Evolutionary conservation across 2,888 invertebrate species (phyloP).

Genomic region (Laspeyria flexula): DNA sequence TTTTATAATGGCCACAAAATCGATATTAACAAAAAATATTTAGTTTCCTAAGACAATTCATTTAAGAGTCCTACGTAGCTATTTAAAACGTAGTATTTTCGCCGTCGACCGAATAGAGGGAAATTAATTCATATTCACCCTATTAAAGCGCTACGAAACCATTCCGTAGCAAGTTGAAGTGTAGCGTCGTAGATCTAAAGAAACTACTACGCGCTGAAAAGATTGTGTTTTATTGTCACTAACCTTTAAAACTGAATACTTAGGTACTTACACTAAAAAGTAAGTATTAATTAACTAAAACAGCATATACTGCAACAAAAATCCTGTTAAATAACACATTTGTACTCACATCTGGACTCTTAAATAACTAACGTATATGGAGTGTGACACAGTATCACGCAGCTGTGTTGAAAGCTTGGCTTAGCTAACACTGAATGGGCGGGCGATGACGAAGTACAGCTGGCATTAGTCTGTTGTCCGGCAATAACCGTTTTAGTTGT

Average conservation of each 20-base stretch:
- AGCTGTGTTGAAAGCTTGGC: slow-evolving; percentile 50
- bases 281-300: not conserved
- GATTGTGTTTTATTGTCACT: not conserved
- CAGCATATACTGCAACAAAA: not conserved
- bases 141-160: no score
- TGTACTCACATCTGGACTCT: no score
- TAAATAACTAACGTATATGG: slow-evolving; percentile 17
- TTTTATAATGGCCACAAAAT: not conserved
- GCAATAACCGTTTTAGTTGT: slow-evolving; percentile 65
- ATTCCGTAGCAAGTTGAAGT: no score
- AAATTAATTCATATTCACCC: no score
- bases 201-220: no score
- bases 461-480: slow-evolving; percentile 67
- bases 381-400: slow-evolving; percentile 22
- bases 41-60: not conserved
- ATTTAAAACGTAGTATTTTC: not conserved
- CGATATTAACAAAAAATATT: not conserved
- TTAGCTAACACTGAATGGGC: slow-evolving; percentile 51
- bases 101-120: no score
- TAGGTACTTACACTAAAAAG: not conserved
- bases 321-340: not conserved
- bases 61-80: not conserved
- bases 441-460: slow-evolving; percentile 74
- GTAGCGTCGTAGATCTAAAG: no score
- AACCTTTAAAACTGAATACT: not conserved